These are phyloP conservation scores for Huso huso DNA, from an alignment of 2,797 vertebrate species.

Conservation along the genomic window DNA sequence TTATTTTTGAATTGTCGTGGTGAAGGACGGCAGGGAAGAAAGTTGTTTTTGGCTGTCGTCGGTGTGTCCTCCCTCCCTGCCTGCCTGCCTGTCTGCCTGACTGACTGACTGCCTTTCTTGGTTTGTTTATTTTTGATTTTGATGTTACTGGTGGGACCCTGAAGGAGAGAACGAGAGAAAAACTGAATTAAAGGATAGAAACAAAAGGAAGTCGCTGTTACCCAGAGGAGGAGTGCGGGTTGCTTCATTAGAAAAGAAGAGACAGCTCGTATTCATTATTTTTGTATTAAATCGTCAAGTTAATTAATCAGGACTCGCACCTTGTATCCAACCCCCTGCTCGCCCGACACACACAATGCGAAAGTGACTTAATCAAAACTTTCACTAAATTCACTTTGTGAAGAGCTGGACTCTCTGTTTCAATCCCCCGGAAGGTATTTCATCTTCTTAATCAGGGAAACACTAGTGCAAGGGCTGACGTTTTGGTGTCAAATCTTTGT, in stretches of 20 bases:
- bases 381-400: conserved; percentile 1
- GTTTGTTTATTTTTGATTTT: neutral
- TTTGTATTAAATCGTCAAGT: no score
- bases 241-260: no score
- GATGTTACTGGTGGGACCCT: neutral
- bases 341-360: neutral
- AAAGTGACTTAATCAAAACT: neutral
- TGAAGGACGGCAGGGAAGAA: neutral
- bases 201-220: no score
- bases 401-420: conserved; percentile 6
- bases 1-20: neutral
- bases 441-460: neutral
- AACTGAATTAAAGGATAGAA: no score
- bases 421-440: neutral
- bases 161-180: no score
- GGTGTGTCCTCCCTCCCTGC: neutral
- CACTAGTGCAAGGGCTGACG: neutral
- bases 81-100: neutral
- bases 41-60: neutral
- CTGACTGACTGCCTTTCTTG: neutral
- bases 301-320: no score
- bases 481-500: no score
- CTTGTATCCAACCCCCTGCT: no score
- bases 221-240: no score
- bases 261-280: no score